A percentile compares a stretch with the other conserved stretches of the same genome.
These are phyloP conservation scores for Epinephelus cyanopodus DNA, from an alignment of 2,113 vertebrate genomes.

Conservation along the genomic window DNA sequence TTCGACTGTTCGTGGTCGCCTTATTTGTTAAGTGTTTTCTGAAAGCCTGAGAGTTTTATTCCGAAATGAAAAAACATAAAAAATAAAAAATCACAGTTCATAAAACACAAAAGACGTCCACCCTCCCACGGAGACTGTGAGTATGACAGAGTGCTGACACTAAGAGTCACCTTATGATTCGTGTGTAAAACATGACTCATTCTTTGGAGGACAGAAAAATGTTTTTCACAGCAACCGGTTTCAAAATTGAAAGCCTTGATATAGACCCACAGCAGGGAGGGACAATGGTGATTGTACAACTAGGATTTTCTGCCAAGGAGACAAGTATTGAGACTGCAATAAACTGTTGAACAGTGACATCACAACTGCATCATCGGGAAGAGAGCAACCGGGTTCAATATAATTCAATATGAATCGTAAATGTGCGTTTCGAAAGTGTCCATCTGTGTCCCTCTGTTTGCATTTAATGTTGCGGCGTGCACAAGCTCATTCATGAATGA, in stretches of 20 bases:
- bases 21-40: background rate
- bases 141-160: background rate
- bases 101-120: no score
- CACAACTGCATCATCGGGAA: background rate
- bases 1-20: background rate
- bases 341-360: background rate
- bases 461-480: background rate
- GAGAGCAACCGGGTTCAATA: background rate
- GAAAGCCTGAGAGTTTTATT: background rate
- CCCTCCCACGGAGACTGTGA: background rate
- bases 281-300: background rate
- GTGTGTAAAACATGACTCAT: background rate
- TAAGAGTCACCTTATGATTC: background rate
- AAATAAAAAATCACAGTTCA: background rate
- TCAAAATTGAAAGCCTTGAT: background rate
- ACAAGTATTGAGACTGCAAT: background rate
- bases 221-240: background rate
- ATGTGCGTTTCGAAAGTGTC: background rate
- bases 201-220: background rate
- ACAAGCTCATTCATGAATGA: constrained; percentile 18
- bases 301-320: background rate
- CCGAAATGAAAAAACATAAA: background rate
- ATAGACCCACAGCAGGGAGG: background rate
- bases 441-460: background rate
- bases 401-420: background rate